Conservation (phyloP, 2,888 invertebrate species). For the Heterodera filipjevi region DNA sequence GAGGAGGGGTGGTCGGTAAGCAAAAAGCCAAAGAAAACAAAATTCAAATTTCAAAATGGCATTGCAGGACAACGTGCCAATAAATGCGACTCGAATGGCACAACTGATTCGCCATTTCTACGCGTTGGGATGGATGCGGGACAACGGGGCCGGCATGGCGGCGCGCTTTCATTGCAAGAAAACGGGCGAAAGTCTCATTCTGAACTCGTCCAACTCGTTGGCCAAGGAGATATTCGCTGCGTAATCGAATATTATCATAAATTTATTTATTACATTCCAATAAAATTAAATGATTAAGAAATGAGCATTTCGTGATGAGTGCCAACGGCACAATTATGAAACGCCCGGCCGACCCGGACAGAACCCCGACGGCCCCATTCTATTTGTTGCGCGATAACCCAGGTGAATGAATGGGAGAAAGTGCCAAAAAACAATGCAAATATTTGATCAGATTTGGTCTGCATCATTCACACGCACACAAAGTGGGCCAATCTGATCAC, state of each 20-base stretch:
- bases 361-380: constrained; percentile 8
- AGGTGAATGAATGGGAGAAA: neutral
- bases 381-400: neutral
- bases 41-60: too few relatives aligned
- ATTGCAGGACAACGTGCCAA: constrained; percentile 3
- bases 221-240: neutral
- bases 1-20: too few relatives aligned
- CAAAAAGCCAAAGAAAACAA: too few relatives aligned
- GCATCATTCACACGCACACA: constrained; percentile 31
- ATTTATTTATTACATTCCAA: neutral
- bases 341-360: constrained; percentile 11
- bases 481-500: constrained; percentile 29
- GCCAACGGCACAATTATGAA: neutral
- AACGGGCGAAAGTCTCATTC: neutral
- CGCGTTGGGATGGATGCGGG: constrained; percentile 22
- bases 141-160: constrained; percentile 17
- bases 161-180: neutral
- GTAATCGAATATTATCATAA: neutral
- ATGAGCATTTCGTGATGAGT: constrained; percentile 14
- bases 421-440: too few relatives aligned
- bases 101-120: constrained; percentile 15
- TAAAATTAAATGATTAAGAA: too few relatives aligned
- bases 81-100: constrained; percentile 2
- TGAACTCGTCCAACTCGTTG: constrained; percentile 13
- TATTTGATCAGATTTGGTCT: constrained; percentile 14